Evolutionary conservation across 2,113 vertebrate species (phyloP), one percentile per base, ranked within the genome.

Genomic region (Paratilapia polleni): DNA sequence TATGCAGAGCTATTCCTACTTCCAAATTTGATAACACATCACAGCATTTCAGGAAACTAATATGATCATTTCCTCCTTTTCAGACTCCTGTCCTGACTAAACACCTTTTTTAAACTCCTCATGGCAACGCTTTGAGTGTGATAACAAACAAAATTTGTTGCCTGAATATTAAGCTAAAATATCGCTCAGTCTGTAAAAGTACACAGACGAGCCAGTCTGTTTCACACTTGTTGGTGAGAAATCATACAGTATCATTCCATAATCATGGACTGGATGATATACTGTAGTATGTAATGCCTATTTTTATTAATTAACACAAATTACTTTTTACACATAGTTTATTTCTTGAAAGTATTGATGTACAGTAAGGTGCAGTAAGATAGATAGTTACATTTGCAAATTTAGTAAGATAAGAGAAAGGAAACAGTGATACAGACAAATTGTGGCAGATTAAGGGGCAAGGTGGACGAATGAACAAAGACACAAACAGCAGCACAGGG

Each of bases 401-500:
- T 58, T 14, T 14, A 68, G 57, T 76, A 8, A 62, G 61, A 13
- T 36, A 73, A 73, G 26, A 73, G 26, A 73, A 54, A 54, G 26
- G 38, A 57, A 73, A 73, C 19, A 56, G 24, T 22, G 10, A 74
- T 61, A 52, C 11, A 83, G 49, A 84, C 26, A 58, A 78, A 82
- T 9, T 17, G 61, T 57, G 61, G 66, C 63, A 8, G 22, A 75
- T 24, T 66, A 66, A 84, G 43, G 54, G 59, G 68, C 77, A 60
- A 82, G 60, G 64, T 22, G 43, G 36, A 58, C 6, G 8, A 43
- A 54, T 20, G 12, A 73, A 82, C 19, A 89, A 83, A 75, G 68
- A 77, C 52, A 73, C 81, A 89, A 85, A 78, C 82, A 84, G 68
- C 78, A 61, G 81, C 77, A 83, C 47, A 54, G 66, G 52, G 49